These are phyloP conservation scores for Drosophila sproati DNA, from an alignment of 1,140 invertebrate species.

Conservation along the genomic window DNA sequence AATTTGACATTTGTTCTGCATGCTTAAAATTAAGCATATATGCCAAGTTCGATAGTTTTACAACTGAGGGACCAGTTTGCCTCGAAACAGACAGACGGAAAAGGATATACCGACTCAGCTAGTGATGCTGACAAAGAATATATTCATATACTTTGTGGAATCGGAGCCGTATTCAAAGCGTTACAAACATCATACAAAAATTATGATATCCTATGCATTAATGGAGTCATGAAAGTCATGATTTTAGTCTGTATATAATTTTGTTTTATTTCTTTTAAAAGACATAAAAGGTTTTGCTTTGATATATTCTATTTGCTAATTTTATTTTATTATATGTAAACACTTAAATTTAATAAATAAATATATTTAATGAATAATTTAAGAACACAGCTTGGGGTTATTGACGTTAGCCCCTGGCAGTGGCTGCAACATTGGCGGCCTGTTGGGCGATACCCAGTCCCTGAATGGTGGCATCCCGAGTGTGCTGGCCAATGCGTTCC, in stretches of 20 bases:
- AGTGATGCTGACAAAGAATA: too few relatives aligned
- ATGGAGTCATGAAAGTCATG: background rate
- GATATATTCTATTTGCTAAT: too few relatives aligned
- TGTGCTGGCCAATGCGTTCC: constrained; percentile 78
- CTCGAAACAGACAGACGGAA: too few relatives aligned
- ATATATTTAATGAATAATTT: background rate
- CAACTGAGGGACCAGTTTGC: too few relatives aligned
- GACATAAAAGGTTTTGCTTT: background rate
- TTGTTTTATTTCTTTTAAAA: background rate
- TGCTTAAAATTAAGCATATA: too few relatives aligned
- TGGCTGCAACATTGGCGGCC: constrained; percentile 76
- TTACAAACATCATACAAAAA: background rate
- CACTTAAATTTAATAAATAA: background rate
- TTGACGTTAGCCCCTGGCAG: constrained; percentile 48
- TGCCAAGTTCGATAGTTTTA: too few relatives aligned
- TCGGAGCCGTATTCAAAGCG: too few relatives aligned
- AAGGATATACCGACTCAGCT: too few relatives aligned
- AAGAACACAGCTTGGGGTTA: background rate
- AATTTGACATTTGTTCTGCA: too few relatives aligned
- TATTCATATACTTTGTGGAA: too few relatives aligned
- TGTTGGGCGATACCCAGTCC: constrained; percentile 72
- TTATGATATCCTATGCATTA: background rate
- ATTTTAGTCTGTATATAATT: background rate
- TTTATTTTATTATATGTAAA: background rate
- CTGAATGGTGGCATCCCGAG: constrained; percentile 77